Percentiles rank a stretch among this genome's conserved stretches.
phyloP scores from a whole-genome alignment of 1,140 invertebrate genomes.

The Panagrolaimus sp. region DNA sequence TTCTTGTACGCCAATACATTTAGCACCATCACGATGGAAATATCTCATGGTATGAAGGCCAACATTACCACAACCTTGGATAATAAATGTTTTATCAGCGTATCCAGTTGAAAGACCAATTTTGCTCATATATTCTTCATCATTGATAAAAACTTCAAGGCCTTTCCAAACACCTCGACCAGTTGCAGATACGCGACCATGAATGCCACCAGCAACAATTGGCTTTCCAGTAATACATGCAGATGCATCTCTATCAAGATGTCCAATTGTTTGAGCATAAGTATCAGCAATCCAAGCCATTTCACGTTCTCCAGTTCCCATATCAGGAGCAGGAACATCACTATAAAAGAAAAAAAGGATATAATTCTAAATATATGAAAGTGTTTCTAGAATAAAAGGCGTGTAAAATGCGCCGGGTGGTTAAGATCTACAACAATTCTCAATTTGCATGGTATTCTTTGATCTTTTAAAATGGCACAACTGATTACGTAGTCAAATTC shows the following conservation, averaged over 20 bases:
- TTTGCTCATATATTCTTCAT: constrained; percentile 89
- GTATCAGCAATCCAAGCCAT: constrained; percentile 99
- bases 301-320: constrained; percentile 92
- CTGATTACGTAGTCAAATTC: no score
- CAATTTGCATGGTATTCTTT: no score
- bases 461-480: no score
- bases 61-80: constrained; percentile 80
- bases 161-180: constrained; percentile 93
- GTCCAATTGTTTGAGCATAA: constrained; percentile 83
- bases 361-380: no score
- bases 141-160: constrained; percentile 90
- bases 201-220: constrained; percentile 76
- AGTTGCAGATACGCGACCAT: constrained; percentile 89
- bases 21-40: constrained; percentile 82
- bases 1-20: constrained; percentile 85
- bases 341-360: no score
- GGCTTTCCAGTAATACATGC: constrained; percentile 96
- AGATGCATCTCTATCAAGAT: constrained; percentile 87
- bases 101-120: constrained; percentile 79
- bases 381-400: no score
- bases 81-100: constrained; percentile 90
- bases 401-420: no score
- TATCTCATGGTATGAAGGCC: constrained; percentile 91
- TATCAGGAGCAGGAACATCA: constrained; percentile 91
- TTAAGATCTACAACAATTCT: no score